Evolutionary conservation across 2,113 vertebrate species (phyloP), one percentile per base, ranked within the genome.

Genomic region (Cryptotis parvus): DNA sequence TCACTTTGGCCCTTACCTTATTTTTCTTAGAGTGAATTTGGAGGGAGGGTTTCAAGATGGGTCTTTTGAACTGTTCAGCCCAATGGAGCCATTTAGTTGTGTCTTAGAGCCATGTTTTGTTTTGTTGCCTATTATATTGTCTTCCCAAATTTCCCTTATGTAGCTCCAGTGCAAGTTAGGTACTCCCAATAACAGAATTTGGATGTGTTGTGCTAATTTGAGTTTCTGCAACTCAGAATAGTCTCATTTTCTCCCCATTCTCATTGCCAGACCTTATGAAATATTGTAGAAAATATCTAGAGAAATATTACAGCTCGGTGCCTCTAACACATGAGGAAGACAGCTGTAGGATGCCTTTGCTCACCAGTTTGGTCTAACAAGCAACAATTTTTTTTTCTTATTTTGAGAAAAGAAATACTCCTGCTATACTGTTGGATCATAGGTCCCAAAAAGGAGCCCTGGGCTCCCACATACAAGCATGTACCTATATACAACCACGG

Each of bases 171-270:
- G 39, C 45, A 84, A 72, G 39, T 83, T 77, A 70, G 18, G 37
- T 90, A 83, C 29, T 2, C 45, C 18, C 39, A 52, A 18, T 52
- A 14, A 6, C 39, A 63, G 69, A 45, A 82, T 93, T 92, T 39
- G 91, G 84, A 61, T 94, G 65, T 58, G 41, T 90, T 37, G 20
- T 87, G 55, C 39, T 58, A 72, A 74, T 45, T 33, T 45, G 45
- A 63, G 52, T 84, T 24, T 80, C 35, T 89, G 31, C 33, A 76
- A 8, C 73, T 93, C 65, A 27, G 18, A 20, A 43, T 79, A 81
- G 11, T 77, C 39, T 77, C 3, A 8, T 65, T 94, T 69, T 37
- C 6, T 63, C 11, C 33, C 10, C n/a, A 22, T 55, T 68, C 45
- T 80, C 26, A 52, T n/a, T 24, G n/a, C 49, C 41, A 87, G 12